Base-by-base conservation (phyloP, 2,797 vertebrate genomes). In the Girardinus metallicus region DNA sequence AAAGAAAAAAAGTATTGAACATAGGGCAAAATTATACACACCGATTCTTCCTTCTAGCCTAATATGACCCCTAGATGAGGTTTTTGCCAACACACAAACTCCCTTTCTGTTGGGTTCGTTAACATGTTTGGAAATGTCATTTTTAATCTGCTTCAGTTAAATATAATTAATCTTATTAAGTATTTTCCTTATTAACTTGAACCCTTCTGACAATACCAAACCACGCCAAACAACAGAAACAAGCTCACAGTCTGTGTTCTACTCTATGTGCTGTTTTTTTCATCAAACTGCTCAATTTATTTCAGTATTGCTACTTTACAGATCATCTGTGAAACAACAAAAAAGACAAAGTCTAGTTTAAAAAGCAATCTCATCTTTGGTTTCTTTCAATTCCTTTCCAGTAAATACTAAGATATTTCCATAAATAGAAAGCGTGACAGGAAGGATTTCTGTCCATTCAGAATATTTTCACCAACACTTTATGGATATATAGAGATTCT, bases 1-100 rank as follows among this genome's bases (percentile, higher is more conserved):
- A 41, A 41, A 53, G 21, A 21, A 11, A 1, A 16, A 31, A 71
- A 44, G 80, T 60, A 64, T 11, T 4, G 1, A 53, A 12, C 64
- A 53, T 26, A 41, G 72, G 18, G 11, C 26, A 44, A 78, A 62
- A 57, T 72, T 62, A 60, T 47, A 36, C 62, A 43, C 16, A 5
- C n/a, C 26, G 0, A 70, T 26, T 81, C 55, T 71, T 23, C 29
- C 29, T 34, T 78, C 43, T 76, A 80, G 26, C 43, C 68, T 15
- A n/a, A 66, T 76, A 75, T 83, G 66, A 83, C 46, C 62, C 11
- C 13, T 43, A 47, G n/a, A 46, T 1, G 11, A 29, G 26, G 18
- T 71, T 46, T 41, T 68, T 26, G 36, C 64, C 68, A 71, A 9
- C 6, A 29, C 26, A 41, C 10, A 64, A 18, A 44, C 41, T 46